Evolutionary conservation across 2,113 vertebrate species (phyloP).

Genomic region (Meleagris gallopavo): DNA sequence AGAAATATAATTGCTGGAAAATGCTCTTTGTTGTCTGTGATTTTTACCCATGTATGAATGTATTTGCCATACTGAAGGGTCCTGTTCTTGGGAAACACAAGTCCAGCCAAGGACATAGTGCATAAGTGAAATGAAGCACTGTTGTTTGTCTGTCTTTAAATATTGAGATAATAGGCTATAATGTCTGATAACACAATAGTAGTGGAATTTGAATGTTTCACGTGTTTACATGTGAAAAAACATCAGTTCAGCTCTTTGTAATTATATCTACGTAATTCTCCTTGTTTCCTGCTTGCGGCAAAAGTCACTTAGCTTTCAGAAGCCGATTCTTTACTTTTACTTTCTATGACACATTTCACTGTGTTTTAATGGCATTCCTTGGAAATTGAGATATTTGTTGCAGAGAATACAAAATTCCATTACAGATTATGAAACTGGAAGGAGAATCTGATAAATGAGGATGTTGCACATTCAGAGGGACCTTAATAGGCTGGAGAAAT

Average conservation of each 20-base stretch:
- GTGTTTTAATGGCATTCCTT: neutral
- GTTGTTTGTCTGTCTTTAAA: neutral
- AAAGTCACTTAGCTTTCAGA: neutral
- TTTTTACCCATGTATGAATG: neutral
- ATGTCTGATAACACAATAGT: neutral
- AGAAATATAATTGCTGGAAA: neutral
- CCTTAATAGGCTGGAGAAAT: neutral
- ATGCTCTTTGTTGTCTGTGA: neutral
- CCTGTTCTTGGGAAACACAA: neutral
- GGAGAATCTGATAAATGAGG: neutral
- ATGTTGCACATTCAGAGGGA: neutral
- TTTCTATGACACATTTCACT: neutral
- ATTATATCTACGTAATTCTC: neutral
- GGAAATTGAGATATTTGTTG: neutral
- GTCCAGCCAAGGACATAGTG: neutral
- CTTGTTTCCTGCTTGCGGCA: neutral
- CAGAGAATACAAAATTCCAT: neutral
- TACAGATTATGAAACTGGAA: neutral
- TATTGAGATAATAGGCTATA: neutral
- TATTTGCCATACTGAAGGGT: neutral
- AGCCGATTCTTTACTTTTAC: neutral
- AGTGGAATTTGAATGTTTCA: neutral
- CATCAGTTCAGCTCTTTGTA: neutral
- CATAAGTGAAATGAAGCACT: neutral
- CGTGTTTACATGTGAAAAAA: neutral